Base-by-base conservation (phyloP, 2,113 vertebrate genomes). In the Parus major region DNA sequence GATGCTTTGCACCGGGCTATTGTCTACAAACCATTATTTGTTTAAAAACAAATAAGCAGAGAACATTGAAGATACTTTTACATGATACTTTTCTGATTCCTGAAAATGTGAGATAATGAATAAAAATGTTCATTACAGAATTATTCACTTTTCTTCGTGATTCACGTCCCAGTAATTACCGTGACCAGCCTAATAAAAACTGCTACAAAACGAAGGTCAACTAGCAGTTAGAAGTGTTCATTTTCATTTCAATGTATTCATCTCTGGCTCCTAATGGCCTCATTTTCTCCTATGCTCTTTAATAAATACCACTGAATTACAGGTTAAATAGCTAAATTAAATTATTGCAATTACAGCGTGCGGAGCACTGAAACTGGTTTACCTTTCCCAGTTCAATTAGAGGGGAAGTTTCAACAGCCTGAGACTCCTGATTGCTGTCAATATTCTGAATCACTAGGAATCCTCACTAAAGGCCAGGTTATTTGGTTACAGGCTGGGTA, bases 291-390 rank as follows among this genome's bases (percentile, higher is more conserved):
- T 98, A 98, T 98, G 98, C 98, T 98, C 98, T 99, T 99, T 99
- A 99, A 99, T 99, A 99, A 99, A 99, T 99, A 99, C 99, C 98
- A 98, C 98, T 98, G 98, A 99, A 99, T 99, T 99, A 99, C 99
- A 99, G 99, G 99, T 99, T 99, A 99, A 99, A 99, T 99, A 99
- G 99, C 99, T 99, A 99, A 99, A 99, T 99, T 99, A 99, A 99
- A 99, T 99, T 99, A 99, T 98, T 98, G 98, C 99, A 98, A 99
- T 99, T 99, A 99, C 98, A 98, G 98, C 97, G 93, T 98, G 98
- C 73, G 68, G 98, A 98, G 98, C 98, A 98, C 97, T 98, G 98
- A 98, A 98, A 97, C 98, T 98, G 97, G 98, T 98, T 98, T 98
- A 98, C 98, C 98, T 98, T 98, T 98, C 98, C 98, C 97, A 98